A percentile compares a stretch with the other conserved stretches of the same genome.
Evolutionary conservation across 64 coral and sea anemone genomes (phyloP).

Genomic region (Montipora foliosa): DNA sequence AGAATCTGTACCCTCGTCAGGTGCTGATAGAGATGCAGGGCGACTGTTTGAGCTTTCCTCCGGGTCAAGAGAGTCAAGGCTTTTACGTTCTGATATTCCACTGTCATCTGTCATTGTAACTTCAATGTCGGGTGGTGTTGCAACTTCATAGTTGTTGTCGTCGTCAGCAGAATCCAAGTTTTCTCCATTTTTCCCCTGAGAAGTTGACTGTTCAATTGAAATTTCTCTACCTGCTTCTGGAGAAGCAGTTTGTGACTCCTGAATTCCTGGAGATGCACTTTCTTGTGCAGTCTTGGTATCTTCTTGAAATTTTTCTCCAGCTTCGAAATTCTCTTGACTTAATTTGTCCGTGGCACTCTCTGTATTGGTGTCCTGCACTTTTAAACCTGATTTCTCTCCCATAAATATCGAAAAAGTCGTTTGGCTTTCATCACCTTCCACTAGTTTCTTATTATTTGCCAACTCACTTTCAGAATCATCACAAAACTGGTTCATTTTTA

Average conservation of each 20-base stretch:
- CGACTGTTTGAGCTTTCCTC: not conserved
- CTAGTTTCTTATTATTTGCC: not conserved
- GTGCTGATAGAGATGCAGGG: conserved; percentile 27
- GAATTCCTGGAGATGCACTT: not conserved
- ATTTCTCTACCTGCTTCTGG: not conserved
- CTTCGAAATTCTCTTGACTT: not conserved
- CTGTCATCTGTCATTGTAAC: conserved; percentile 67
- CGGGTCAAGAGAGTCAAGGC: conserved; percentile 67
- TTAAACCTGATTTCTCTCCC: not conserved
- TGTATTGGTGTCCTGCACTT: not conserved
- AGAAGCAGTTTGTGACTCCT: not conserved
- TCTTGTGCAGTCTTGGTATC: not conserved
- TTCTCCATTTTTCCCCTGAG: not conserved
- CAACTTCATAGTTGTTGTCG: not conserved
- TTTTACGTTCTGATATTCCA: conserved; percentile 74
- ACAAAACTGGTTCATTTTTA: not conserved
- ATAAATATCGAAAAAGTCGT: not conserved
- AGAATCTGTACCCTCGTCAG: conserved; percentile 86
- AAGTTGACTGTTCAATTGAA: not conserved
- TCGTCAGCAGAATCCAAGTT: not conserved
- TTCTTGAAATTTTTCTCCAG: not conserved
- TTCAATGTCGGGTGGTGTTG: conserved; percentile 74
- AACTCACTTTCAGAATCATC: not conserved
- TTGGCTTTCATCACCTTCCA: not conserved
- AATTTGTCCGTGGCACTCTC: not conserved